Conservation (phyloP, 2,797 vertebrate species). For the Alcedo quadribrachys region DNA sequence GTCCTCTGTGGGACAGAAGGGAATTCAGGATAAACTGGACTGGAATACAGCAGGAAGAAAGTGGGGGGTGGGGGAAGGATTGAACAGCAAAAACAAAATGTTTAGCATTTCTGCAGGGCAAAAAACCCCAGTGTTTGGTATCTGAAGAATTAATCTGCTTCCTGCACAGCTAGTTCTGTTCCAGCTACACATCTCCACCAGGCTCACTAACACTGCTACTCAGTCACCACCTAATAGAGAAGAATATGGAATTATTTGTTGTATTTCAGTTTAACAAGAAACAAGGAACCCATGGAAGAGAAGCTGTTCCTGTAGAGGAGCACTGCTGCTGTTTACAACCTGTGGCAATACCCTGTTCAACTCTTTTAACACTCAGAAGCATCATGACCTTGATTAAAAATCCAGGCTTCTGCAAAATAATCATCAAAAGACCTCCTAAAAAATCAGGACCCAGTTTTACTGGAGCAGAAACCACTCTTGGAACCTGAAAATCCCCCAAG, state of each 20-base stretch:
- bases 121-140: not conserved
- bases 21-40: not conserved
- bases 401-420: not conserved
- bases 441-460: not conserved
- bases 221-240: not conserved
- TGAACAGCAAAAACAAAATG: not conserved
- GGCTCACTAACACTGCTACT: not conserved
- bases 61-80: not conserved
- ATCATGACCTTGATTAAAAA: not conserved
- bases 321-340: not conserved
- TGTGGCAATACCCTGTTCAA: not conserved
- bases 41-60: not conserved
- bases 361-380: not conserved
- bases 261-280: not conserved
- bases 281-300: not conserved
- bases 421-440: not conserved
- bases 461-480: not conserved
- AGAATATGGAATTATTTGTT: not conserved
- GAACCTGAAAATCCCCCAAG: not conserved
- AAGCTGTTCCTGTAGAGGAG: not conserved
- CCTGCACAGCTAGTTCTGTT: not conserved
- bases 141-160: not conserved
- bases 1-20: not conserved
- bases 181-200: not conserved
- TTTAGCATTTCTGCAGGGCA: not conserved